Evolutionary conservation across 2,888 invertebrate genomes (phyloP), one percentile per base, ranked within the genome.

Genomic region (Agonopterix subpropinquella): DNA sequence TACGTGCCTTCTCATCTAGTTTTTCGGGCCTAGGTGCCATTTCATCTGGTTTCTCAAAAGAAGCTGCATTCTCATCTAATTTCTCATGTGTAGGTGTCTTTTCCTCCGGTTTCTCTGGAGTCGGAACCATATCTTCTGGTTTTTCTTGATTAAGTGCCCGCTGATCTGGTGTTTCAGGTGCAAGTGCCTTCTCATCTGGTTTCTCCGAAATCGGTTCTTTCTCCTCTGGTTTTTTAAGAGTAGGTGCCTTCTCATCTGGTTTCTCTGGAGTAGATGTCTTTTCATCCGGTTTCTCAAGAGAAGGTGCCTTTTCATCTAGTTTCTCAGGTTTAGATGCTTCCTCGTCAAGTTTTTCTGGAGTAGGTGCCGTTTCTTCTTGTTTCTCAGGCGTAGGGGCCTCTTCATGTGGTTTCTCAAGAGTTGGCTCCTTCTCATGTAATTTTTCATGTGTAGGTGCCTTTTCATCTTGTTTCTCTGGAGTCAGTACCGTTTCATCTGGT

Each of bases 401-500:
- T 2, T 47, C 36, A 4, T 47, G 41, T 18, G 41, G 18, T 28
- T 37, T 37, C 10, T 10, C 37, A 9, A 5, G 5, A n/a, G n/a
- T n/a, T 9, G 49, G 50, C 5, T 36, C 49, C 28, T 57, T 59
- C 2, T 57, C 52, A 1, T 51, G 51, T 4, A 44, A 37, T 11
- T 50, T 28, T 0, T 50, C 43, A 0, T 57, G 51, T 11, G 48
- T 55, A 1, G 55, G 46, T 35, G 2, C 48, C n/a, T 49, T 53
- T 8, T 55, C 54, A 13, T 46, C 47, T 35, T 9, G 13, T 18
- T 48, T 42, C 2, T 41, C 47, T 28, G 47, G 43, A 10, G 45
- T 55, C 3, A 44, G 18, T 8, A 36, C 45, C 11, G 41, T 53
- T 10, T 45, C 53, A 0, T 52, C 48, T 7, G 10, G 15, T n/a